These are phyloP conservation scores for Athripsodes cinereus DNA, from an alignment of 2,888 invertebrate genomes.

Conservation along the genomic window DNA sequence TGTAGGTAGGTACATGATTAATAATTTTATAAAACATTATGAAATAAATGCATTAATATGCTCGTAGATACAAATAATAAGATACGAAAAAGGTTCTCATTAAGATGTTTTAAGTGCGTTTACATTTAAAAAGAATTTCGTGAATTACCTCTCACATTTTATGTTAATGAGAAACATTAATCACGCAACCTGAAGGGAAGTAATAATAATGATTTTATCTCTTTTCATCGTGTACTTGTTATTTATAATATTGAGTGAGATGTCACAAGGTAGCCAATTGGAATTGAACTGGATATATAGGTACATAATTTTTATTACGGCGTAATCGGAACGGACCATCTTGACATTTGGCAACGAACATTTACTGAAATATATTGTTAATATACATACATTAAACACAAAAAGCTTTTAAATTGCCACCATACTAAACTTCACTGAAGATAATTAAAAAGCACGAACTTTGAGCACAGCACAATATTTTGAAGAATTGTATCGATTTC, in stretches of 20 bases:
- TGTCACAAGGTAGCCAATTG: slow-evolving; percentile 6
- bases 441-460: too few relatives aligned
- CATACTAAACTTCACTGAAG: too few relatives aligned
- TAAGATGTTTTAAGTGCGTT: background rate
- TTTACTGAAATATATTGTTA: background rate
- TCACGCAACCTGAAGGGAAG: background rate
- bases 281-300: background rate
- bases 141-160: slow-evolving; percentile 1
- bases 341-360: slow-evolving; percentile 10
- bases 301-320: too few relatives aligned
- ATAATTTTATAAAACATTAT: too few relatives aligned
- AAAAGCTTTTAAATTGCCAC: too few relatives aligned
- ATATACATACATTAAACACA: too few relatives aligned
- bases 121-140: background rate
- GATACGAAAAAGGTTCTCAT: too few relatives aligned
- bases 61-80: too few relatives aligned
- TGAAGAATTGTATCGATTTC: too few relatives aligned
- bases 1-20: too few relatives aligned
- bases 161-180: background rate
- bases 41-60: too few relatives aligned
- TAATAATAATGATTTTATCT: background rate
- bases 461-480: too few relatives aligned
- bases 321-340: slow-evolving; percentile 5
- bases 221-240: background rate
- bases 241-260: background rate